These are phyloP conservation scores for Cloeon dipterum DNA, from an alignment of 2,888 invertebrate species.

Conservation along the genomic window DNA sequence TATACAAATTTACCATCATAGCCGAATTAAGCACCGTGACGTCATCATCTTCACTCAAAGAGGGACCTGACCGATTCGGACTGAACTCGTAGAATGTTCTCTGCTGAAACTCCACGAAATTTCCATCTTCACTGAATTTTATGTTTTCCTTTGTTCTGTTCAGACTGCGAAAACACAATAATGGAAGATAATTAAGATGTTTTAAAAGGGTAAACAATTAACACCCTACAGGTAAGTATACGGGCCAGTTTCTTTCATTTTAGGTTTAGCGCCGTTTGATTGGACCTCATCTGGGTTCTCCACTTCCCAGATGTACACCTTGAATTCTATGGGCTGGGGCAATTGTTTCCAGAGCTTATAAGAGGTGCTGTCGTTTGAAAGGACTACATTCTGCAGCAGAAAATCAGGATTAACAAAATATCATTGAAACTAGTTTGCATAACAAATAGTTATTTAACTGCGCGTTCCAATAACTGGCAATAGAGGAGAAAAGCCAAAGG, in stretches of 20 bases:
- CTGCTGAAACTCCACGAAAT: slow-evolving; percentile 27
- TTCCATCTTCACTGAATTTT: slow-evolving; percentile 22
- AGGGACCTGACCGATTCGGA: slow-evolving; percentile 23
- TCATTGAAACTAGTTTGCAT: too few species aligned
- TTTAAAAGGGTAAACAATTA: neutral
- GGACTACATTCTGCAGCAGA: too few species aligned
- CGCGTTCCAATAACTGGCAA: too few species aligned
- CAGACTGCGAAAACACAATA: neutral
- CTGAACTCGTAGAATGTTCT: slow-evolving; percentile 32
- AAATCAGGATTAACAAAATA: too few species aligned
- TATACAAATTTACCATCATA: slow-evolving; percentile 28
- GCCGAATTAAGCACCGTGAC: slow-evolving; percentile 31
- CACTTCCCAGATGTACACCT: neutral
- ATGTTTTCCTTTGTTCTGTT: slow-evolving; percentile 15
- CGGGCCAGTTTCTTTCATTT: neutral
- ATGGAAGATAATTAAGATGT: too few species aligned
- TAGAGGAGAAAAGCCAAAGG: too few species aligned
- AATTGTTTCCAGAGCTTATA: too few species aligned
- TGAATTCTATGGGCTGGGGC: too few species aligned
- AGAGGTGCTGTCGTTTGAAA: too few species aligned
- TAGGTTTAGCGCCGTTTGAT: neutral
- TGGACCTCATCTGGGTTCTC: neutral
- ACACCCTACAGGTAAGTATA: neutral
- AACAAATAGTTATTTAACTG: too few species aligned
- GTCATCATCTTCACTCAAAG: slow-evolving; percentile 24